Conservation (phyloP, 2,797 vertebrate genomes). For the Erpetoichthys calabaricus region DNA sequence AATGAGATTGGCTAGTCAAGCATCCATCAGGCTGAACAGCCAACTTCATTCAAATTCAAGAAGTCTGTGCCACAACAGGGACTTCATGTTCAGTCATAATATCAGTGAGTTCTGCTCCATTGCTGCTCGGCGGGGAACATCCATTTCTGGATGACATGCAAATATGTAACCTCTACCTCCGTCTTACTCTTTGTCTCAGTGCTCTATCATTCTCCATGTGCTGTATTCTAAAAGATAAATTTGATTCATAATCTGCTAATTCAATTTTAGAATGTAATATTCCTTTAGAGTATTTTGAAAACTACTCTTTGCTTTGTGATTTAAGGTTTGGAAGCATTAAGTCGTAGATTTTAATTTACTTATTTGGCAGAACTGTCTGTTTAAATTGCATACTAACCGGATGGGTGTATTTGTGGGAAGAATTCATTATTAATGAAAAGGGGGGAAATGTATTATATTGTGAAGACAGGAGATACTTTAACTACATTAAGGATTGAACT, state of each 20-base stretch:
- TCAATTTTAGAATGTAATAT: no score
- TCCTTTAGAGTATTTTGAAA: no score
- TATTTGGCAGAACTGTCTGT: no score
- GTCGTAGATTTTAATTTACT: no score
- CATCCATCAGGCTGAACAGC: neutral
- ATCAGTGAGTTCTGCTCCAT: neutral
- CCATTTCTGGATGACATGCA: slow-evolving; percentile 8
- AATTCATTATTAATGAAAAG: no score
- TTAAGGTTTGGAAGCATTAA: no score
- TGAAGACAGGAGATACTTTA: no score
- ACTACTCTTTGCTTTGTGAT: no score
- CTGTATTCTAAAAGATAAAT: neutral
- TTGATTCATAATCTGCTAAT: neutral
- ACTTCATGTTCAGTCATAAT: slow-evolving; percentile 5
- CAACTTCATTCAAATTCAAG: slow-evolving; percentile 9
- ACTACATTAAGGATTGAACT: no score
- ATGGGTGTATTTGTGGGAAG: no score
- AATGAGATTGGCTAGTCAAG: neutral
- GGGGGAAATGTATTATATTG: no score
- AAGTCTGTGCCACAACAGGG: neutral
- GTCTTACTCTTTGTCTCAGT: neutral
- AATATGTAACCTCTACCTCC: slow-evolving; percentile 1
- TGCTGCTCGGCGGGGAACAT: slow-evolving; percentile 5
- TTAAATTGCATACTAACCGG: no score
- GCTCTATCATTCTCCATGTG: slow-evolving; percentile 4